A percentile compares a stretch with the other conserved stretches of the same genome.
These are phyloP conservation scores for Bombus pascuorum DNA, from an alignment of 1,140 invertebrate genomes.

Conservation along the genomic window DNA sequence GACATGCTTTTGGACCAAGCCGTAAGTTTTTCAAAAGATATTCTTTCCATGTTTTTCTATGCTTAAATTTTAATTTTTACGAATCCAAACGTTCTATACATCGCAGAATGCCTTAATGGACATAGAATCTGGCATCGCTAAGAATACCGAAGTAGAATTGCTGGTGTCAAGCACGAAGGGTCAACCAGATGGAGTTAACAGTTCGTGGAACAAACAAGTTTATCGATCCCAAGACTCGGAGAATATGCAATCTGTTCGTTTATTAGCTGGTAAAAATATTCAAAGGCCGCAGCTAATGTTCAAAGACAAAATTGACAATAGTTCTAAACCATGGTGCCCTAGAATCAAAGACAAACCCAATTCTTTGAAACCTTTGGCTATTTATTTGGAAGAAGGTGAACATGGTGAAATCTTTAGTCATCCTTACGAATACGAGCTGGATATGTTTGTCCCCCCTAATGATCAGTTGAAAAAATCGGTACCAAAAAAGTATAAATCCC, in stretches of 20 bases:
- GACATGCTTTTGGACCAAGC: constrained; percentile 92
- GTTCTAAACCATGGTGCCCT: constrained; percentile 89
- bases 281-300: constrained; percentile 93
- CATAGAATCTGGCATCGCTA: constrained; percentile 87
- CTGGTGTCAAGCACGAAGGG: constrained; percentile 70
- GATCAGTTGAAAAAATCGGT: constrained; percentile 80
- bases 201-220: constrained; percentile 83
- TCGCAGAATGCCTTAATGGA: constrained; percentile 85
- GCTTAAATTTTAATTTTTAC: neutral
- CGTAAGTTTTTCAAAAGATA: constrained; percentile 80
- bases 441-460: constrained; percentile 85
- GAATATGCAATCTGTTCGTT: constrained; percentile 80
- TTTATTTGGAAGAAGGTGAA: constrained; percentile 87
- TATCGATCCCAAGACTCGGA: neutral
- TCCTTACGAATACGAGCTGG: constrained; percentile 95
- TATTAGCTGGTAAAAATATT: constrained; percentile 90
- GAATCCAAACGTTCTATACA: neutral
- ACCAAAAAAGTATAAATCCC: constrained; percentile 80
- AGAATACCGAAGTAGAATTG: constrained; percentile 80
- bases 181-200: constrained; percentile 70
- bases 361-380: constrained; percentile 90
- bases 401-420: constrained; percentile 86
- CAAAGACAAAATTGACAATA: constrained; percentile 93
- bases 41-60: neutral
- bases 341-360: constrained; percentile 94